Conservation (phyloP, 2,797 vertebrate species). For the Acrocephalus scirpaceus region DNA sequence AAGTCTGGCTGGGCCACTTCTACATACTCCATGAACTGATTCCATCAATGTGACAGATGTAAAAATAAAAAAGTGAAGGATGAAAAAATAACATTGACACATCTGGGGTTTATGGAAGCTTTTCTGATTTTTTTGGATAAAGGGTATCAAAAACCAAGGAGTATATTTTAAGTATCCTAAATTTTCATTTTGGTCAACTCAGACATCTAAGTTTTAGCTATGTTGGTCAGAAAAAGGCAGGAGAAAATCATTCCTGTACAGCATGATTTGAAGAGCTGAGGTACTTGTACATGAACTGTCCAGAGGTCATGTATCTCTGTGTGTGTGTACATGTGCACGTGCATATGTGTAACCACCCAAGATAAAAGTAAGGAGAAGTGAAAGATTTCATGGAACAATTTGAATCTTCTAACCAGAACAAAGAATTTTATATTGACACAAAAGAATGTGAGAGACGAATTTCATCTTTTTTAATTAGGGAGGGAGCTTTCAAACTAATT, state of each 20-base stretch:
- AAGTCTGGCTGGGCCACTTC: neutral
- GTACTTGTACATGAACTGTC: neutral
- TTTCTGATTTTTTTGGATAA: neutral
- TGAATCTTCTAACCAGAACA: neutral
- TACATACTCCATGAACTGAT: neutral
- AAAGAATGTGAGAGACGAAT: neutral
- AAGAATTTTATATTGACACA: neutral
- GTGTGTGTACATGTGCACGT: too few relatives aligned
- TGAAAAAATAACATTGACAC: neutral
- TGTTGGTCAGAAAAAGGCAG: neutral
- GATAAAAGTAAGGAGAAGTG: neutral
- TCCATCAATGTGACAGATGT: neutral
- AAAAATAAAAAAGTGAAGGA: neutral
- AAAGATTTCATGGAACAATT: neutral
- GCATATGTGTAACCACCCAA: neutral
- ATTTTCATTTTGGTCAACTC: neutral
- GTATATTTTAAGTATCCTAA: neutral
- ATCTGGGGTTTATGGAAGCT: neutral
- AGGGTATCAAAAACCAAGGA: neutral
- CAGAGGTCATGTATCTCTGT: neutral
- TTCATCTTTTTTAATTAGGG: neutral
- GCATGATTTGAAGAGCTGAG: neutral
- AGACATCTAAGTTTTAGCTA: neutral
- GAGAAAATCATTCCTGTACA: neutral
- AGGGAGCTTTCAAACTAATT: neutral